Conservation (phyloP, 2,888 invertebrate species). For the Leptarthrus brevirostris region DNA sequence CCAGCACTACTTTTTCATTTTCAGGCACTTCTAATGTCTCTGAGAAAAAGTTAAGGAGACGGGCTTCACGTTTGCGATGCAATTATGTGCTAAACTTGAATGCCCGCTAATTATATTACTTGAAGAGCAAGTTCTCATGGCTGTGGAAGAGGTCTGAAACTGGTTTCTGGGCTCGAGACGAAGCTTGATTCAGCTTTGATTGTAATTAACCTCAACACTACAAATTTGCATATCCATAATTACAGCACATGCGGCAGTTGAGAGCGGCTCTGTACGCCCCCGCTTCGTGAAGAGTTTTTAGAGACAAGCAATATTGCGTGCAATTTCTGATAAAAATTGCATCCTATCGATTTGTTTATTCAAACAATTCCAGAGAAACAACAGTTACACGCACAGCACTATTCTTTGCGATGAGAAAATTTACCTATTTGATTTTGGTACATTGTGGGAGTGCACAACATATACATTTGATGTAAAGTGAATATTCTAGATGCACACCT, state of each 20-base stretch:
- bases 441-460: no score
- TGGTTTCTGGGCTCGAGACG: background rate
- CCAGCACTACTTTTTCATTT: background rate
- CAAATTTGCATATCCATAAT: background rate
- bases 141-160: background rate
- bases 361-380: no score
- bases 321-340: no score
- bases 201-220: background rate
- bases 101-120: slow-evolving; percentile 15
- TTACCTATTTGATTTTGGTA: no score
- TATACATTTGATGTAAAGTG: no score
- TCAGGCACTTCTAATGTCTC: background rate
- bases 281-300: background rate
- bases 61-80: slow-evolving; percentile 5
- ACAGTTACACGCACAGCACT: no score
- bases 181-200: background rate
- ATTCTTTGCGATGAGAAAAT: no score
- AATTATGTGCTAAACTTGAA: slow-evolving; percentile 25
- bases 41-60: slow-evolving; percentile 7
- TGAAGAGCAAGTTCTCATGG: slow-evolving; percentile 10
- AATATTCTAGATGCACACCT: no score
- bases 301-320: no score
- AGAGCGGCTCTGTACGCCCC: background rate
- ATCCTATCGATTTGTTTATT: no score
- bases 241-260: background rate